These are phyloP conservation scores for Psephotus haematonotus DNA, from an alignment of 2,113 vertebrate species.

Conservation along the genomic window DNA sequence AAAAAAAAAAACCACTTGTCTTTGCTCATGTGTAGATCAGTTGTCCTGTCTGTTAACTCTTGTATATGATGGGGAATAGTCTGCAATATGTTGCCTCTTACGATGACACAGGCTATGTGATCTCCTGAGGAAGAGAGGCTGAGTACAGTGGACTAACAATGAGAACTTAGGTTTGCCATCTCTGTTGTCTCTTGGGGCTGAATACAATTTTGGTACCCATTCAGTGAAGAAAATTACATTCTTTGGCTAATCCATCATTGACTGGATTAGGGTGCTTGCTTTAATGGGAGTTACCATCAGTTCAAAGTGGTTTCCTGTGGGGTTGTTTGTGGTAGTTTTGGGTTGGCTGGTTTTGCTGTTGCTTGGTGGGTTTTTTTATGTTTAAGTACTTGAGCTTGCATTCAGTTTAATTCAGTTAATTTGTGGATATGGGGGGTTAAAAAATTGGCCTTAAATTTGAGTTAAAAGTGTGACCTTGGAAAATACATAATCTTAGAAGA, in stretches of 20 bases:
- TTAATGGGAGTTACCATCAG: rapidly evolving
- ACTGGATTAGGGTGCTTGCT: not conserved
- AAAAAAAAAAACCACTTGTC: no score
- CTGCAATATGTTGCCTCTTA: not conserved
- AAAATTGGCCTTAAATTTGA: not conserved
- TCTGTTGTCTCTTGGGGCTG: not conserved
- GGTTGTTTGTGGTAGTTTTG: not conserved
- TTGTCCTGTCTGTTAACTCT: not conserved
- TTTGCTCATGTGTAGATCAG: not conserved
- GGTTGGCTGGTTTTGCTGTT: not conserved
- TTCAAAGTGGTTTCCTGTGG: not conserved
- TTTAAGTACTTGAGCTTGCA: not conserved
- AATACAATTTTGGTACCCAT: not conserved
- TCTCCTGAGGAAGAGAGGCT: not conserved
- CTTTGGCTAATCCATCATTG: not conserved
- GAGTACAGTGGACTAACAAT: not conserved
- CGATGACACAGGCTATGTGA: rapidly evolving
- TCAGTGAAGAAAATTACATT: not conserved
- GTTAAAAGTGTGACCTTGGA: not conserved
- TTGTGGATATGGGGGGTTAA: not conserved
- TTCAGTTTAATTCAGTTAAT: not conserved
- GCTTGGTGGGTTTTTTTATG: not conserved
- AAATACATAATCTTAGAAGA: not conserved
- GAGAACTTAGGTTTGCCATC: not conserved
- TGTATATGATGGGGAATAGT: not conserved